Evolutionary conservation across 2,113 vertebrate species (phyloP), one percentile per base, ranked within the genome.

Genomic region (Perccottus glenii): DNA sequence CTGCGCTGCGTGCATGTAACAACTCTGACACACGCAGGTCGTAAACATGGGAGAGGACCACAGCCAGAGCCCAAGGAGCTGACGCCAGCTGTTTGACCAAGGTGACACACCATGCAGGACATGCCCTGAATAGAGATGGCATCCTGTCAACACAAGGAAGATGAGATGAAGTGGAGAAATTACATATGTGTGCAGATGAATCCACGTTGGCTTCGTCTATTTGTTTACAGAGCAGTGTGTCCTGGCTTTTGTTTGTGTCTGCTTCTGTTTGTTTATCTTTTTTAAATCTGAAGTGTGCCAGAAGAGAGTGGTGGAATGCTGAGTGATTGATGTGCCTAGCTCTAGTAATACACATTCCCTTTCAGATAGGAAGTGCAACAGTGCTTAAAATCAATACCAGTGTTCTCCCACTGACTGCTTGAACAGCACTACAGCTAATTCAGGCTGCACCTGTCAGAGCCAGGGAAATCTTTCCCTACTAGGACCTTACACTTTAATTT

Each of bases 371-470:
- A 92, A 93, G 89, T 90, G 88, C 89, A 91, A 88, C 90, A 90
- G 85, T 88, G 87, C 86, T 92, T 90, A 86, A 91, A 92, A 93
- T 92, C 92, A 88, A 92, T 92, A 91, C 36, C 79, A 78, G 77
- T 84, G 85, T 89, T 91, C 90, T 90, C 88, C 87, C 74, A 66
- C 90, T 80, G 88, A 90, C 92, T 90, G 90, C 89, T 88, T 74
- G 78, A 91, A 91, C 91, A 91, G 88, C 90, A 88, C 85, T 92
- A 88, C 88, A 91, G 89, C 91, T 93, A 92, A 93, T 92, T 91
- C 89, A 88, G 89, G 85, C 84, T 67, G 80, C 87, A 91, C 91
- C 90, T 92, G 91, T 92, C 92, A 92, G 85, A 89, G 86, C 83
- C 49, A 64, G 88, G 90, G 85, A 90, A 90, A 90, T 90, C 87